Conservation (phyloP, 2,113 vertebrate species). For the Pomatorhinus ruficollis region DNA sequence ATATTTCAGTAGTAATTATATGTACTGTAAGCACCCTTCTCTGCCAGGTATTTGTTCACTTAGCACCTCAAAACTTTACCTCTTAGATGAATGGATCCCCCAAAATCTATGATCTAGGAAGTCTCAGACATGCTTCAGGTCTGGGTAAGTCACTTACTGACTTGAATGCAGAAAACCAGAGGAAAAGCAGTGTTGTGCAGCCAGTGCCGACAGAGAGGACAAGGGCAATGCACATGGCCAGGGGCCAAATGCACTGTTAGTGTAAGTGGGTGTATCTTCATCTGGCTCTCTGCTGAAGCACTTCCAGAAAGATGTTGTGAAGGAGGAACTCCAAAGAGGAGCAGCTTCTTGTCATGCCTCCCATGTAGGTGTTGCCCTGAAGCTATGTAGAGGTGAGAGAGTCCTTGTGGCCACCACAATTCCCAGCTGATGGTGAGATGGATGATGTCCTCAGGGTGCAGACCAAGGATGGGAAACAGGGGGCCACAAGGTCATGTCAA, state of each 20-base stretch:
- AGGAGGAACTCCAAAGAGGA: background rate
- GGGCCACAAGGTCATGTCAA: background rate
- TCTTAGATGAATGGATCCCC: background rate
- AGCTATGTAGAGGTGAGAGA: background rate
- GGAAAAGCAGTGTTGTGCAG: background rate
- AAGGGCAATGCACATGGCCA: accelerated
- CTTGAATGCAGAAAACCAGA: background rate
- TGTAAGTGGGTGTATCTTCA: background rate
- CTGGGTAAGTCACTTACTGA: background rate
- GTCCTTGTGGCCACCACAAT: background rate
- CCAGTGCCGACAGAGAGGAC: background rate
- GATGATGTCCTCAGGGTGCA: background rate
- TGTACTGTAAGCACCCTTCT: background rate
- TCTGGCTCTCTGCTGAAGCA: background rate
- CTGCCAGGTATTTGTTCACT: background rate
- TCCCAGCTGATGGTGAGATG: background rate
- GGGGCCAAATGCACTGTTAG: background rate
- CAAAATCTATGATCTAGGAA: background rate
- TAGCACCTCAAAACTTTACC: background rate
- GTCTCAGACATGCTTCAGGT: background rate
- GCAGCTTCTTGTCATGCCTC: accelerated
- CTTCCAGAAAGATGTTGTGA: background rate
- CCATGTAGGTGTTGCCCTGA: background rate
- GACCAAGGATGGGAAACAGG: accelerated
- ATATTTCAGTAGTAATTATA: background rate